Base-by-base conservation (phyloP, 2,888 invertebrate genomes). In the Troglohyphantes excavatus region DNA sequence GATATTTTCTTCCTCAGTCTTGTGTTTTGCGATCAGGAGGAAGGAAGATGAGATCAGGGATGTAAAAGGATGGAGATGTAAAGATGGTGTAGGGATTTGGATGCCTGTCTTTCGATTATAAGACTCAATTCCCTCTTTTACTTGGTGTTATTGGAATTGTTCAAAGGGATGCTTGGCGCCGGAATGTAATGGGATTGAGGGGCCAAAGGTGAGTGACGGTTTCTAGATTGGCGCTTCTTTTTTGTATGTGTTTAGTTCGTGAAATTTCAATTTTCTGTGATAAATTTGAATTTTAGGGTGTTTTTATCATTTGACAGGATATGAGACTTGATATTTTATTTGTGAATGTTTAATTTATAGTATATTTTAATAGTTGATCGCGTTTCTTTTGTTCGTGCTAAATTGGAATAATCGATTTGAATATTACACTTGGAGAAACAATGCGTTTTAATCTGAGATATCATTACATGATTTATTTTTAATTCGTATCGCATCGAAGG, bases 161-260 rank as follows among this genome's bases (percentile, higher is more conserved):
- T 65, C 26, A 1, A 65, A n/a, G 65, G 11, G 27, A 53, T 63
- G 33, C 53, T 76, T 61, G 26, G 33, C 21, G 63, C 23, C 65
- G 26, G 63, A 29, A 23, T 65, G 33, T 39, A 33, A 78, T 78
- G 78, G 78, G 78, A 65, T 43, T 78, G 39, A 63, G 78, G 65
- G 78, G 78, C 39, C 78, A 78, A 63, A 78, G 63, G 78, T 78
- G 63, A 78, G 78, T 39, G 33, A 21, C 23, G 19, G 17, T 43
- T 21, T n/a, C 1, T 17, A 23, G 23, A 23, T 39, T 53, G 13
- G 43, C 1, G 61, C 6, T 29, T 27, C 2, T 17, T 73, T 27
- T 75, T 46, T 73, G 23, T 63, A 39, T 63, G 43, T 3, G 23
- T 33, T 63, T 7, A 6, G 13, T 68, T 53, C 3, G 17, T 27